These are phyloP conservation scores for Pelobates cultripes DNA, from an alignment of 2,797 vertebrate genomes.

Conservation along the genomic window DNA sequence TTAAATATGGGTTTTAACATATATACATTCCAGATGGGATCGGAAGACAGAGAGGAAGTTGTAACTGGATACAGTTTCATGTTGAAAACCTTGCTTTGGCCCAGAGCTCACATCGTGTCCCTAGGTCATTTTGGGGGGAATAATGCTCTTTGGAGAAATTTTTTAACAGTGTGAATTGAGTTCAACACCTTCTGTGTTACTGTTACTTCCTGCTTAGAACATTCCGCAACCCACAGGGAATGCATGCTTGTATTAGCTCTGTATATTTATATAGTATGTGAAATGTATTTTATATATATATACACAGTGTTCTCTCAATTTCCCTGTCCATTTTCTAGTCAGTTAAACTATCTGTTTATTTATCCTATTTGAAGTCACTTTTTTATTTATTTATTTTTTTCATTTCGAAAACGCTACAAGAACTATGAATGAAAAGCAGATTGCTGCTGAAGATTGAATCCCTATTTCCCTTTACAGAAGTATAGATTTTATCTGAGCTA, in stretches of 20 bases:
- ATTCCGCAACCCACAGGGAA: constrained; percentile 19
- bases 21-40: constrained; percentile 47
- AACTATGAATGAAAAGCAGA: too few relatives aligned
- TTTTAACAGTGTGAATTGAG: constrained; percentile 36
- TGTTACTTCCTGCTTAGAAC: constrained; percentile 39
- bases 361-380: neutral
- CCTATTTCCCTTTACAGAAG: too few relatives aligned
- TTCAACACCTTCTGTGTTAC: constrained; percentile 28
- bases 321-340: neutral
- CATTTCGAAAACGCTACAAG: too few relatives aligned
- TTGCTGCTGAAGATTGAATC: too few relatives aligned
- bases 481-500: too few relatives aligned
- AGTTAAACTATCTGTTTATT: neutral
- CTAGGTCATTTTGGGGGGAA: constrained; percentile 46
- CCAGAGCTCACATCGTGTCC: constrained; percentile 38
- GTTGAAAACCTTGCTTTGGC: constrained; percentile 50
- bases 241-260: neutral
- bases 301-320: neutral
- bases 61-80: constrained; percentile 18
- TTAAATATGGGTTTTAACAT: constrained; percentile 46
- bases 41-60: constrained; percentile 40
- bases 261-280: neutral
- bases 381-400: neutral
- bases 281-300: neutral
- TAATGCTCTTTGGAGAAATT: constrained; percentile 48